These are phyloP conservation scores for Trachelipus rathkii DNA, from an alignment of 1,140 invertebrate species.

Conservation along the genomic window DNA sequence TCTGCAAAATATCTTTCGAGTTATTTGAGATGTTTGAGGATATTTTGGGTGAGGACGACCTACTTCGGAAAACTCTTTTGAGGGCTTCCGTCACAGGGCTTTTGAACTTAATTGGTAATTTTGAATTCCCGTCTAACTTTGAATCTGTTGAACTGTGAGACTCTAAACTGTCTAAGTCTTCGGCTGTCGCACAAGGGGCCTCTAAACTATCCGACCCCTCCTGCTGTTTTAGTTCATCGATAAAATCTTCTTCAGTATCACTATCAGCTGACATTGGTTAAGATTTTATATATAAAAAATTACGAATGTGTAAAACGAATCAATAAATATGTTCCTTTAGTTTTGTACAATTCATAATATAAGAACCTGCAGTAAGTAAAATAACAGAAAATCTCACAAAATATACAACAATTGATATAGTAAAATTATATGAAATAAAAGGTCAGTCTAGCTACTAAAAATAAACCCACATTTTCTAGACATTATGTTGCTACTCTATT, in stretches of 20 bases:
- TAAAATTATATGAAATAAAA: too few species aligned
- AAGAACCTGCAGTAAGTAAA: too few species aligned
- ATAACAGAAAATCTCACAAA: too few species aligned
- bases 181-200: neutral
- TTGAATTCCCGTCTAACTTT: neutral
- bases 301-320: too few species aligned
- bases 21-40: neutral
- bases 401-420: too few species aligned
- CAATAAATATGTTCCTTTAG: too few species aligned
- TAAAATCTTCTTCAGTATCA: neutral
- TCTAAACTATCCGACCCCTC: slow-evolving; percentile 12
- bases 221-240: slow-evolving; percentile 19
- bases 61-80: slow-evolving; percentile 34
- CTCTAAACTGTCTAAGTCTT: slow-evolving; percentile 14
- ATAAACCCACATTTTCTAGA: too few species aligned
- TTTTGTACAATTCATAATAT: too few species aligned
- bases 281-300: too few species aligned
- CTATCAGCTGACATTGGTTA: neutral
- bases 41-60: slow-evolving; percentile 30
- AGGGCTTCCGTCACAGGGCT: slow-evolving; percentile 28
- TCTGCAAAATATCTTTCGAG: neutral
- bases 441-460: too few species aligned
- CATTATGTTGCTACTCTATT: too few species aligned
- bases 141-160: neutral
- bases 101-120: neutral